These are phyloP conservation scores for Sialis fuliginosa DNA, from an alignment of 2,888 invertebrate genomes.

Conservation along the genomic window DNA sequence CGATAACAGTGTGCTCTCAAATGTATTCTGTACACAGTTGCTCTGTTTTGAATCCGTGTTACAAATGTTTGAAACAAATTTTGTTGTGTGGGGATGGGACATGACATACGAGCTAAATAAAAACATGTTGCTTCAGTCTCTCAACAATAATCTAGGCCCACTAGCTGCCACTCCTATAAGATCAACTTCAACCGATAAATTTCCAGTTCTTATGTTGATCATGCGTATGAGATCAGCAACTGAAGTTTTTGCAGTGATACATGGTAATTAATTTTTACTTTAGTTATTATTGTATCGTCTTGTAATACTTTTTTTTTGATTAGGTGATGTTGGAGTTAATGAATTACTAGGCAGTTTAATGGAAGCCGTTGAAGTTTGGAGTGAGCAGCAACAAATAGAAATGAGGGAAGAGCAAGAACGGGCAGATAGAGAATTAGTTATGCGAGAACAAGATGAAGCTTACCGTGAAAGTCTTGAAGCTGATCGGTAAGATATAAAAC, in stretches of 20 bases:
- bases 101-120: constrained; percentile 77
- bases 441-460: constrained; percentile 86
- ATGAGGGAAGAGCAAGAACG: constrained; percentile 73
- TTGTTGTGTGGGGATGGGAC: constrained; percentile 95
- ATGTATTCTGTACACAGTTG: constrained; percentile 93
- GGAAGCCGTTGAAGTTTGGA: constrained; percentile 73
- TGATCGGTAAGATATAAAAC: constrained; percentile 37
- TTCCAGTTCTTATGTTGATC: constrained; percentile 72
- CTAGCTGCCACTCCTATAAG: constrained; percentile 71
- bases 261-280: constrained; percentile 37
- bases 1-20: constrained; percentile 84
- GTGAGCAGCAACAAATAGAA: constrained; percentile 59
- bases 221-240: constrained; percentile 76
- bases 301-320: constrained; percentile 1
- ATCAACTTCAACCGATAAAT: constrained; percentile 62
- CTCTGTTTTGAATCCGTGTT: constrained; percentile 83
- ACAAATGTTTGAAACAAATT: constrained; percentile 76
- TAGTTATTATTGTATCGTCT: not conserved
- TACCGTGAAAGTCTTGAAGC: constrained; percentile 78
- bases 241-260: constrained; percentile 78
- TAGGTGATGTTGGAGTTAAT: constrained; percentile 73
- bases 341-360: constrained; percentile 76
- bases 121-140: constrained; percentile 55
- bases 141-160: constrained; percentile 60
- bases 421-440: constrained; percentile 74